Evolutionary conservation across 2,888 invertebrate genomes (phyloP), one percentile per base, ranked within the genome.

Genomic region (Artemia sp.): DNA sequence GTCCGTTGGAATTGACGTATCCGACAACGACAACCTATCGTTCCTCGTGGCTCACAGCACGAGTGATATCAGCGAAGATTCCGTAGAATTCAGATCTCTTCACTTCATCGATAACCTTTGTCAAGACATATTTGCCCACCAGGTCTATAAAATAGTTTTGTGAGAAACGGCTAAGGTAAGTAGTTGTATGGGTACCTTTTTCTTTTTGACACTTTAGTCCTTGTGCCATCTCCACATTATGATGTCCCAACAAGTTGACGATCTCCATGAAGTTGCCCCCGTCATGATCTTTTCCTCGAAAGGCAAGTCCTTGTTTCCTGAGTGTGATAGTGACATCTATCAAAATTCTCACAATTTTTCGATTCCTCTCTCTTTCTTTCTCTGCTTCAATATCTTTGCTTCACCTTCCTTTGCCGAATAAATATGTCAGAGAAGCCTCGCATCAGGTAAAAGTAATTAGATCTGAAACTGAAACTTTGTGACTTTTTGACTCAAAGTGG

Each of bases 281-380:
- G 58, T 2, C 58, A 53, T 53, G 3, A 53, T 7, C 3, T 53
- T 53, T 53, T 53, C 58, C 6, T 53, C 58, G 3, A 53, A 53
- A 7, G 14, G 58, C 3, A 12, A 5, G 5, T 53, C 7, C 58
- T 53, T 53, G n/a, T 53, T 53, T 53, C 12, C 19, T 2, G 58
- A 53, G 58, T 53, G 58, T 53, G 58, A 53, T 53, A 53, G 5
- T 53, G 58, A 53, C 58, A 53, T 53, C 58, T 53, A 53, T 53
- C 7, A 5, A 7, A 0, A 53, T 53, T 53, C 7, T 14, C 14
- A n/a, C 58, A 19, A 19, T 19, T 19, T 19, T 19, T 19, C 19
- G 58, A 53, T 53, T 53, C 7, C 58, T 38, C 38, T 38, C 38
- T 53, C 58, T 53, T 53, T 53, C 58, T 53, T 53, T 53, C 58